A percentile compares a stretch with the other conserved stretches of the same genome.
Conservation (phyloP, 2,888 invertebrate species). For the Sepioteuthis lessoniana region DNA sequence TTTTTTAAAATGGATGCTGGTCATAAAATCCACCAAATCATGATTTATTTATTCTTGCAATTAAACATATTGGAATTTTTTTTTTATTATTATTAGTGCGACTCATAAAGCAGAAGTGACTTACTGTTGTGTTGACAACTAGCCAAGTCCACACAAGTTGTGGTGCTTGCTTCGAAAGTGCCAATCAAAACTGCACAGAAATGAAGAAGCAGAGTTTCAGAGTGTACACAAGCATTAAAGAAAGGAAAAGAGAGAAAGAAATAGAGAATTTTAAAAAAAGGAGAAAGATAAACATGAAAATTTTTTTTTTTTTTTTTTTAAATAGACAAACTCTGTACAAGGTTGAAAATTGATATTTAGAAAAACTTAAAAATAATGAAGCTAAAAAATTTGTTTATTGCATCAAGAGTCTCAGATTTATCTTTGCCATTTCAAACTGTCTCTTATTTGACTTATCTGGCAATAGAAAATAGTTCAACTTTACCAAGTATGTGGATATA, state of each 20-base stretch:
- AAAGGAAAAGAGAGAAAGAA: not conserved
- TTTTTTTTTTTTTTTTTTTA: not conserved
- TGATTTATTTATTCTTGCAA: not conserved
- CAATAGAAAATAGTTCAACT: no score
- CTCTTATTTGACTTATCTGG: no score
- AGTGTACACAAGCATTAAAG: not conserved
- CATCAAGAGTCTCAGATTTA: no score
- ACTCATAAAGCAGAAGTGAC: not conserved
- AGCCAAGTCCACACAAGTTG: not conserved
- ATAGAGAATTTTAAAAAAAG: not conserved
- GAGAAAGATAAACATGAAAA: not conserved
- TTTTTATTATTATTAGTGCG: not conserved
- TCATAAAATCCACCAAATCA: not conserved
- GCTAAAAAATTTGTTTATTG: no score
- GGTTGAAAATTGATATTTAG: no score
- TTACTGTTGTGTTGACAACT: not conserved
- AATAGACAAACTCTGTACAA: not conserved
- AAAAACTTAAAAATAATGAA: no score
- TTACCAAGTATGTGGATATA: no score
- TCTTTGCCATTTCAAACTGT: no score
- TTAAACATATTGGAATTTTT: not conserved
- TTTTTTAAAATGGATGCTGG: not conserved
- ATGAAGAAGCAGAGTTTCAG: not conserved
- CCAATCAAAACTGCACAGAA: constrained; percentile 10
- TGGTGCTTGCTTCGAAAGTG: not conserved